Percentiles rank a stretch among this genome's conserved stretches.
These are phyloP conservation scores for Eupeodes corollae DNA, from an alignment of 1,140 invertebrate genomes.

Conservation along the genomic window DNA sequence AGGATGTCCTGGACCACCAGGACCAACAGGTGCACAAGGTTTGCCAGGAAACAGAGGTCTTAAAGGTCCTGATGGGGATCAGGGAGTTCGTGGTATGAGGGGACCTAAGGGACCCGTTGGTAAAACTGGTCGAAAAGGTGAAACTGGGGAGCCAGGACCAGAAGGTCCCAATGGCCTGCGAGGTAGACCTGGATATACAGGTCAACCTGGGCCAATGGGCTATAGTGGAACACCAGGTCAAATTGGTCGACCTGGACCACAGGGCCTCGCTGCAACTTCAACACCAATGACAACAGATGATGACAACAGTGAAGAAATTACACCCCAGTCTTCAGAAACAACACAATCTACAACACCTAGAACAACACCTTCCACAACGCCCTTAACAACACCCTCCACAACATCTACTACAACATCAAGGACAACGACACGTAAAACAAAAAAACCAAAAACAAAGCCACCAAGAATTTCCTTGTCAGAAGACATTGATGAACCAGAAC, in stretches of 20 bases:
- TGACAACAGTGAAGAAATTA: no score
- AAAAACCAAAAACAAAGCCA: no score
- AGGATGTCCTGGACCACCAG: background rate
- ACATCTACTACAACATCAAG: no score
- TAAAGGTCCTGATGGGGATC: constrained; percentile 7
- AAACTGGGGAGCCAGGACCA: constrained; percentile 1
- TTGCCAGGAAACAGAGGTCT: background rate
- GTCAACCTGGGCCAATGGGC: constrained; percentile 1
- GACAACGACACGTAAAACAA: no score
- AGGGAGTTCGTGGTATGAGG: constrained; percentile 1
- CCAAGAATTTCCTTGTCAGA: no score
- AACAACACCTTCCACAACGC: background rate
- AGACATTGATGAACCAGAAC: no score
- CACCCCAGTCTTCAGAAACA: no score
- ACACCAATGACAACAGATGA: no score
- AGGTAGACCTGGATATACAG: constrained; percentile 3
- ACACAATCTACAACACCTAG: background rate
- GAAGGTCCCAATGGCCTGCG: background rate
- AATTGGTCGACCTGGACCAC: no score
- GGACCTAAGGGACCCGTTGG: background rate
- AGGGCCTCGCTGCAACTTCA: no score
- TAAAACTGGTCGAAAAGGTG: background rate
- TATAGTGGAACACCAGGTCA: no score
- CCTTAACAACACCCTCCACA: constrained; percentile 1
- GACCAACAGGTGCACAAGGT: background rate